A percentile compares a stretch with the other conserved stretches of the same genome.
Evolutionary conservation across 2,113 vertebrate species (phyloP).

Genomic region (Pheucticus melanocephalus): DNA sequence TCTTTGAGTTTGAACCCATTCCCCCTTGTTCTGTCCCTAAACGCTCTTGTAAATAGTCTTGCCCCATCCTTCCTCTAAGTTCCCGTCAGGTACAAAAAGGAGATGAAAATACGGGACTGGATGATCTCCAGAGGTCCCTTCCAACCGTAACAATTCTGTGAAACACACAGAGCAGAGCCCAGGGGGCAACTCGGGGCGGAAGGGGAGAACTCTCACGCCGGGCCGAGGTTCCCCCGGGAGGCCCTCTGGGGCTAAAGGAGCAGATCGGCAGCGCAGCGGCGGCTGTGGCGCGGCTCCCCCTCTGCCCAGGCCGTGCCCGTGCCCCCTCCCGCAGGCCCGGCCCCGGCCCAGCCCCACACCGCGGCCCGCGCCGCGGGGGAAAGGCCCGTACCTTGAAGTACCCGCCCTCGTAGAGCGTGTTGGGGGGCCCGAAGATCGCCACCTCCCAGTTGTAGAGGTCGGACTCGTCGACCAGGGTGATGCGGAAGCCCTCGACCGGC

Average conservation of each 20-base stretch:
- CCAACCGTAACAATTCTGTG: neutral
- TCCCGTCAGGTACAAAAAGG: neutral
- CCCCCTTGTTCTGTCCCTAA: neutral
- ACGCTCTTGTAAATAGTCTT: neutral
- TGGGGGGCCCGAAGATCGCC: constrained; percentile 80
- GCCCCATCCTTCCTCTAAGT: neutral
- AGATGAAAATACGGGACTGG: neutral
- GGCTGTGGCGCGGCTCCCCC: neutral
- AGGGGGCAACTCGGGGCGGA: fast-evolving
- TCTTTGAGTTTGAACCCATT: neutral
- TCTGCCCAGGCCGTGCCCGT: neutral
- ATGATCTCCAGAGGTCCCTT: neutral
- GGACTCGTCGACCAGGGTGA: neutral
- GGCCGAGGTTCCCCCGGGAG: fast-evolving
- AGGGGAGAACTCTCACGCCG: neutral
- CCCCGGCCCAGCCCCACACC: neutral
- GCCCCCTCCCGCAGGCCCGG: neutral
- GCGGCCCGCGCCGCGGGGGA: neutral
- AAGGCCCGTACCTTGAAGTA: constrained; percentile 89
- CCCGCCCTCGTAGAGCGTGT: constrained; percentile 91
- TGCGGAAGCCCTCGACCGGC: constrained; percentile 89
- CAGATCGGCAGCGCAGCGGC: neutral
- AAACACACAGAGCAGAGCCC: neutral
- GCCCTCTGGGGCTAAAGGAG: neutral
- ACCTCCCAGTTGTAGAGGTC: neutral